A percentile compares a stretch with the other conserved stretches of the same genome.
Evolutionary conservation across 2,888 invertebrate genomes (phyloP).

Genomic region (Leptura quadrifasciata): DNA sequence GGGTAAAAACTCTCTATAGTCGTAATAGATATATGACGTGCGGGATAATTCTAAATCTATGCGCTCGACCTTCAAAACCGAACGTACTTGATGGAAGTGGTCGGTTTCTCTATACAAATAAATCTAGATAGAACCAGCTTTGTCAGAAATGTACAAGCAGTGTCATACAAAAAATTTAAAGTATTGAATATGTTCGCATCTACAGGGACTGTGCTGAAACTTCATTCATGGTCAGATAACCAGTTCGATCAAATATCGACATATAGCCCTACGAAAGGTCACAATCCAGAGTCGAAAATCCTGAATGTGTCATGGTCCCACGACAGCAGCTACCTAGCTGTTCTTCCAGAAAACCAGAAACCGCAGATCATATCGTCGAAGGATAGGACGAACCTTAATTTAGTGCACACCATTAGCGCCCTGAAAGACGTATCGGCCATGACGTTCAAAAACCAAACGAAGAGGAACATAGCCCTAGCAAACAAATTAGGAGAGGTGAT

Average conservation of each 20-base stretch:
- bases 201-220: constrained; percentile 60
- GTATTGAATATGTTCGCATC: constrained; percentile 63
- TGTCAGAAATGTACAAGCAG: constrained; percentile 13
- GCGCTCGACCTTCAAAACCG: too few species aligned
- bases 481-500: constrained; percentile 64
- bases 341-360: constrained; percentile 63
- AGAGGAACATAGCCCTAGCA: constrained; percentile 66
- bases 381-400: constrained; percentile 61
- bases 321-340: constrained; percentile 67
- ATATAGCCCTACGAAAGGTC: constrained; percentile 54
- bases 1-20: too few species aligned
- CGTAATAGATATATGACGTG: too few species aligned
- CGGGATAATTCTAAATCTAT: too few species aligned
- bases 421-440: constrained; percentile 61
- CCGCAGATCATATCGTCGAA: constrained; percentile 67
- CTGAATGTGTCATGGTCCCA: constrained; percentile 66
- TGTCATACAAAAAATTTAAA: constrained; percentile 38
- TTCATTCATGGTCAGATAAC: constrained; percentile 60
- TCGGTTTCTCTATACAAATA: not conserved
- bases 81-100: not conserved
- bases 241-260: constrained; percentile 55
- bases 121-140: constrained; percentile 2
- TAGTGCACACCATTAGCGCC: constrained; percentile 66
- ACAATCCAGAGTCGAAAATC: constrained; percentile 53
- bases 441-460: constrained; percentile 66